A percentile compares a stretch with the other conserved stretches of the same genome.
Conservation (phyloP, 2,797 vertebrate species). For the Sylvia borin region DNA sequence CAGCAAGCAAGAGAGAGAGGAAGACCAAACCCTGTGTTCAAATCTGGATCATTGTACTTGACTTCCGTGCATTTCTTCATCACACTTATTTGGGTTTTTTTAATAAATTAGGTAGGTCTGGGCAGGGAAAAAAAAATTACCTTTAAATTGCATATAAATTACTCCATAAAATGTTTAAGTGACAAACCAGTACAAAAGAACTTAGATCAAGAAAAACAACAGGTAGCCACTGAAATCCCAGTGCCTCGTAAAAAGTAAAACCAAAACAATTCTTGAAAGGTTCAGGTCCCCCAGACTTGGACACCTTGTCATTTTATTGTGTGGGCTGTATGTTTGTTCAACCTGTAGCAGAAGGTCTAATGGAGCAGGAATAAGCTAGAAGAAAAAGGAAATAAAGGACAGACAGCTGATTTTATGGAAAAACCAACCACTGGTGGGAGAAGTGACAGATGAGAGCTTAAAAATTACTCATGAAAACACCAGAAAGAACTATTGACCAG, state of each 20-base stretch:
- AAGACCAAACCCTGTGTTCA: not conserved
- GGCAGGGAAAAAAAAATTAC: not conserved
- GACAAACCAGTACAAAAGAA: not conserved
- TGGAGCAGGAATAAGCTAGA: not conserved
- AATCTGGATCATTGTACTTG: not conserved
- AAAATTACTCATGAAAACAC: not conserved
- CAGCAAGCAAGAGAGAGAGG: not conserved
- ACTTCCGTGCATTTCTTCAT: not conserved
- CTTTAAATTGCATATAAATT: not conserved
- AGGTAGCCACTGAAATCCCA: not conserved
- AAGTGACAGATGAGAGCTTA: not conserved
- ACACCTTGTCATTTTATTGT: not conserved
- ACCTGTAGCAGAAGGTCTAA: not conserved
- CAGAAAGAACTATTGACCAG: not conserved
- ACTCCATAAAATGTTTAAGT: not conserved
- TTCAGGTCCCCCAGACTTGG: not conserved
- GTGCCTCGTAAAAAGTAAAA: not conserved
- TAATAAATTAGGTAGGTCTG: not conserved
- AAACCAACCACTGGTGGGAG: rapidly evolving
- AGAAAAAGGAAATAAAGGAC: not conserved
- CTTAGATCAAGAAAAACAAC: not conserved
- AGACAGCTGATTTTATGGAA: not conserved
- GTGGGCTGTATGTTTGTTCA: not conserved
- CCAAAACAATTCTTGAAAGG: not conserved
- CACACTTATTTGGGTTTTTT: not conserved